Conservation (phyloP, 2,113 vertebrate genomes). For the Capreolus pygargus region DNA sequence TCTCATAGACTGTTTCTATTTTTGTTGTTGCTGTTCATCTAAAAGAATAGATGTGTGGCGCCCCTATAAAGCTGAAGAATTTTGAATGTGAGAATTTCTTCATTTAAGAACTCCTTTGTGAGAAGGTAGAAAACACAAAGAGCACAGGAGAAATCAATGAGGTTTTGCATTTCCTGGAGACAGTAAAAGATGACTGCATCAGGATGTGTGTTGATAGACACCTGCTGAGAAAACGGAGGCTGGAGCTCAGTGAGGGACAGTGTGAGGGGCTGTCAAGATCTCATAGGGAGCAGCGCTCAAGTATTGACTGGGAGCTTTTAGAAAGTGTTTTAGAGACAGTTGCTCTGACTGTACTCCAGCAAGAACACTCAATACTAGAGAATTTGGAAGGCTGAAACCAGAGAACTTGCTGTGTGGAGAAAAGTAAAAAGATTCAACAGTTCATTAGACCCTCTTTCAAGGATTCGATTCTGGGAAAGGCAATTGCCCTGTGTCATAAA, state of each 20-base stretch:
- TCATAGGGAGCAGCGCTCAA: neutral
- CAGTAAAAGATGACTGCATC: constrained; percentile 9
- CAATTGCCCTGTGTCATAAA: neutral
- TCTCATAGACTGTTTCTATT: neutral
- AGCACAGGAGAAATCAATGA: constrained; percentile 53
- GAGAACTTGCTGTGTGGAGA: constrained; percentile 46
- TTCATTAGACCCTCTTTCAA: constrained; percentile 28
- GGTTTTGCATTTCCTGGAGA: constrained; percentile 49
- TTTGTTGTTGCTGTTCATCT: neutral
- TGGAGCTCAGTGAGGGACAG: neutral
- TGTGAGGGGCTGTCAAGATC: neutral
- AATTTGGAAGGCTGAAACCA: neutral
- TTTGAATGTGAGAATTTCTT: neutral
- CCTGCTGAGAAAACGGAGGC: constrained; percentile 47
- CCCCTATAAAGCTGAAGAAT: neutral
- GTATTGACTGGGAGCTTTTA: constrained; percentile 66
- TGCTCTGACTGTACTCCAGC: constrained; percentile 5
- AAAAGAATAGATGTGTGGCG: neutral
- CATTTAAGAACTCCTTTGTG: constrained; percentile 26
- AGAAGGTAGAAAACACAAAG: neutral
- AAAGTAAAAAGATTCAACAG: constrained; percentile 10
- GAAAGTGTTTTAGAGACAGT: constrained; percentile 20
- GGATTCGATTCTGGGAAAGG: neutral
- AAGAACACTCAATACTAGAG: constrained; percentile 57
- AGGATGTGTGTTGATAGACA: neutral